Conservation (phyloP, 2,888 invertebrate genomes). For the Drosophila neonasuta region DNA sequence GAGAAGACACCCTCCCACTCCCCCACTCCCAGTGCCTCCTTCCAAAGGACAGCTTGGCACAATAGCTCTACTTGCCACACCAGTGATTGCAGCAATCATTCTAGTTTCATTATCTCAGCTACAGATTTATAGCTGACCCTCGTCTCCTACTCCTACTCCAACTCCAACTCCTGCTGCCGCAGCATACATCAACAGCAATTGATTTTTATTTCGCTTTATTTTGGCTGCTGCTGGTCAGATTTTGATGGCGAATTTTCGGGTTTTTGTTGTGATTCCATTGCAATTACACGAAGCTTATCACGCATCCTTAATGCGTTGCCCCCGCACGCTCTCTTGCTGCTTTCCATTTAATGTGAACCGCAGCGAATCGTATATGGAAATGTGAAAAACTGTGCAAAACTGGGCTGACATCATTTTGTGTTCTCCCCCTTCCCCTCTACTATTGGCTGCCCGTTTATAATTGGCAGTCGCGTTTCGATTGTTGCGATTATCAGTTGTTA, state of each 20-base stretch:
- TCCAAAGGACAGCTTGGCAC: conserved; percentile 13
- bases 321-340: conserved; percentile 28
- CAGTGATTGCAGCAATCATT: conserved; percentile 81
- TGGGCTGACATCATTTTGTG: conserved; percentile 48
- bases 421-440: background rate
- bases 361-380: conserved; percentile 65
- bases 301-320: conserved; percentile 45
- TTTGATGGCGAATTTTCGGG: conserved; percentile 40
- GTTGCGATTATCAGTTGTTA: conserved; percentile 78
- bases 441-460: conserved; percentile 2
- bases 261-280: conserved; percentile 36
- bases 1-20: background rate
- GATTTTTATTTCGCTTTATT: conserved; percentile 64
- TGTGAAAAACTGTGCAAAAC: conserved; percentile 39
- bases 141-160: conserved; percentile 1
- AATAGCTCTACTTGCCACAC: conserved; percentile 67
- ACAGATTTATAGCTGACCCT: conserved; percentile 65
- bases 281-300: conserved; percentile 61
- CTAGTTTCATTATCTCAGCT: conserved; percentile 80
- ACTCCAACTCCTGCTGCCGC: conserved; percentile 24
- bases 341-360: conserved; percentile 22
- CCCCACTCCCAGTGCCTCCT: background rate
- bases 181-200: conserved; percentile 64
- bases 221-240: conserved; percentile 39
- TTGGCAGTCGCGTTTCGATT: conserved; percentile 60